Conservation (phyloP, 2,888 invertebrate genomes). For the Patella pellucida region DNA sequence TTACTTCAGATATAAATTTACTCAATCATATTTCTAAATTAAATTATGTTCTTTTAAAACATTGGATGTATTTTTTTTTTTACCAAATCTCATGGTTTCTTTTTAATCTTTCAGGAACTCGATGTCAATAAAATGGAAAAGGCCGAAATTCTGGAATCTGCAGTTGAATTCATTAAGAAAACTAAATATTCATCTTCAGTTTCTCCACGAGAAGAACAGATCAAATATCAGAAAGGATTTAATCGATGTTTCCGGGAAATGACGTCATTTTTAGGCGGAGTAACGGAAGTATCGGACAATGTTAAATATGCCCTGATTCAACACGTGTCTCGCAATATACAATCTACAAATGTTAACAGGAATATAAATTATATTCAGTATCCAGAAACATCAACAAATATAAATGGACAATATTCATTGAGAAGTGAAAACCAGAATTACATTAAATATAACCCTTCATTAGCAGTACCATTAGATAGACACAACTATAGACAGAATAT, state of each 20-base stretch:
- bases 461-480: no score
- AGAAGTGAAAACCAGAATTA: no score
- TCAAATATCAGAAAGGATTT: background rate
- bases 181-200: conserved; percentile 1
- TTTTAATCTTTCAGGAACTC: background rate
- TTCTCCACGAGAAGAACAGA: background rate
- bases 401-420: no score
- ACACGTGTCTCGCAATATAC: background rate
- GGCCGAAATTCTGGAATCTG: background rate
- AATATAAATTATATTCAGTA: background rate
- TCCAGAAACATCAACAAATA: background rate
- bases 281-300: background rate
- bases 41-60: no score
- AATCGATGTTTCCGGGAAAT: background rate
- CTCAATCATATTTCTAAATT: no score
- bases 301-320: background rate
- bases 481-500: no score
- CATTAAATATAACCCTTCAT: no score
- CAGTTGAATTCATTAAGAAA: background rate
- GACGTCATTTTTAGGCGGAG: background rate
- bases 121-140: background rate
- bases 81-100: no score
- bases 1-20: no score
- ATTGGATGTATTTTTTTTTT: no score
- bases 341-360: background rate